Evolutionary conservation across 1,140 invertebrate species (phyloP).

Genomic region (Brachionus paranguensis): DNA sequence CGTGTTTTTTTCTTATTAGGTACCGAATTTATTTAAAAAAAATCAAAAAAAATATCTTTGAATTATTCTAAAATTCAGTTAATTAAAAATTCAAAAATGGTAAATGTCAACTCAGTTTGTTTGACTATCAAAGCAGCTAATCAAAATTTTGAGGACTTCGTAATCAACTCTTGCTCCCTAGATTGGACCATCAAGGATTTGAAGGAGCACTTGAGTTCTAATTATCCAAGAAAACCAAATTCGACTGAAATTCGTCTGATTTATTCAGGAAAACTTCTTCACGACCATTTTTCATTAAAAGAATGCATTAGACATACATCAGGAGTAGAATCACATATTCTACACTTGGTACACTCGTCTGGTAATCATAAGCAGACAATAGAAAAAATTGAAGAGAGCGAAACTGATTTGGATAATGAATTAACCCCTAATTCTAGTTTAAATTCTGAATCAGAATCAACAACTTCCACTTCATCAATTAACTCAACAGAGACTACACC

Average conservation of each 20-base stretch:
- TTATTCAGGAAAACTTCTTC: slow-evolving; percentile 18
- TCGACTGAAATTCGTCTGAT: neutral
- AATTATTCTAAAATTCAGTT: neutral
- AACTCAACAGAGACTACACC: neutral
- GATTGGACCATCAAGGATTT: slow-evolving; percentile 27
- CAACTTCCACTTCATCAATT: neutral
- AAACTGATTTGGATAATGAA: slow-evolving; percentile 19
- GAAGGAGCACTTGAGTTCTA: slow-evolving; percentile 3
- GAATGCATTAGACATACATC: slow-evolving; percentile 13
- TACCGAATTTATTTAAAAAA: neutral
- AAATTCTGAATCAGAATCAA: neutral
- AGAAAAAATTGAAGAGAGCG: neutral
- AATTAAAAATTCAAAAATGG: neutral
- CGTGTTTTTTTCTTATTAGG: slow-evolving; percentile 15
- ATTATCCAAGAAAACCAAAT: slow-evolving; percentile 11
- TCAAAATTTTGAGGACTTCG: slow-evolving; percentile 29
- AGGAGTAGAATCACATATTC: neutral
- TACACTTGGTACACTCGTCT: neutral
- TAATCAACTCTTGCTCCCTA: neutral
- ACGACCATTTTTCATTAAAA: neutral
- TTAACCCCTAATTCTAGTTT: neutral
- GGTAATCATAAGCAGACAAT: neutral
- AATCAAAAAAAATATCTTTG: neutral
- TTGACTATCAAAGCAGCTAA: slow-evolving; percentile 26
- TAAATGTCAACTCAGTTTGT: neutral